phyloP scores from a whole-genome alignment of 2,888 invertebrate genomes.

The Oxystoma pomonae region DNA sequence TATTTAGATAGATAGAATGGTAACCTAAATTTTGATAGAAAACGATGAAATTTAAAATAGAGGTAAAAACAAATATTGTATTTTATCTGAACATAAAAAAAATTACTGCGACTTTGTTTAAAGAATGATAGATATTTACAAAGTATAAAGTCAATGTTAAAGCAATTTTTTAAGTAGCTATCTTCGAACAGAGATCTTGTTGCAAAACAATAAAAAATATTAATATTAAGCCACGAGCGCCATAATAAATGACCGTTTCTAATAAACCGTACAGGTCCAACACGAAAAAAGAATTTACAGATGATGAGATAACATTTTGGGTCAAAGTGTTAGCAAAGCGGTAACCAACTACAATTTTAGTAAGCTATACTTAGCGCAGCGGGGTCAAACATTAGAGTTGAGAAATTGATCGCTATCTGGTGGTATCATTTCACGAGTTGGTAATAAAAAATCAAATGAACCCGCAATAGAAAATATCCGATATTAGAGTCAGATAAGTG shows the following conservation, averaged over 20 bases:
- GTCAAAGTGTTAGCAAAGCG: conserved; percentile 10
- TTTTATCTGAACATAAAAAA: no score
- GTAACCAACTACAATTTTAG: not conserved
- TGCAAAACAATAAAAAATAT: not conserved
- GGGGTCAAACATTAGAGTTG: not conserved
- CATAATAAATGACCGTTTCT: not conserved
- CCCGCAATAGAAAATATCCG: not conserved
- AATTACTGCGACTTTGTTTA: no score
- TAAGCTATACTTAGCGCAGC: not conserved
- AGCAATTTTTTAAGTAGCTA: not conserved
- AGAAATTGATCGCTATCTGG: conserved; percentile 17
- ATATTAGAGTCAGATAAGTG: not conserved
- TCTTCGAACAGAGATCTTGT: not conserved
- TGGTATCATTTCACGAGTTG: conserved; percentile 16
- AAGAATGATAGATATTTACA: no score
- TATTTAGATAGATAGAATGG: no score
- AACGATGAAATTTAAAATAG: no score
- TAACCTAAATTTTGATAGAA: no score
- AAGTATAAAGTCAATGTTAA: no score
- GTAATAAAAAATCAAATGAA: conserved; percentile 4
- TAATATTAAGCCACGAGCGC: not conserved
- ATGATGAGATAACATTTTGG: conserved; percentile 23
- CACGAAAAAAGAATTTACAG: conserved; percentile 16
- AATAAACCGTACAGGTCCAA: not conserved
- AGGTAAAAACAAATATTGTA: no score